These are phyloP conservation scores for Drosophila mauritiana DNA, from an alignment of 1,140 invertebrate species.

Conservation along the genomic window DNA sequence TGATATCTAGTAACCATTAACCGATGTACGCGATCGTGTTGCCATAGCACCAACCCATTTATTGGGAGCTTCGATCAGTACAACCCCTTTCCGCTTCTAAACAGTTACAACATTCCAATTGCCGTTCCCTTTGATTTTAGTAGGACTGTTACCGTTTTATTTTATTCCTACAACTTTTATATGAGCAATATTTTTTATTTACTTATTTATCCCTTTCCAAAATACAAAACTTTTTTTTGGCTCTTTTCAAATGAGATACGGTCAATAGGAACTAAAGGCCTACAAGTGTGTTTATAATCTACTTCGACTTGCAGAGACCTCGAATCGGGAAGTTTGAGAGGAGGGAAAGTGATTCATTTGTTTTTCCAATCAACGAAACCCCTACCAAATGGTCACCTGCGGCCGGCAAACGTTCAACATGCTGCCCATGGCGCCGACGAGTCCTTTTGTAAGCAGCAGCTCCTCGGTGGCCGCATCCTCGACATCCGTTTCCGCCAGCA, in stretches of 20 bases:
- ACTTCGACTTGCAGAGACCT: slow-evolving; percentile 28
- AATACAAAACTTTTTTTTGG: too few species aligned
- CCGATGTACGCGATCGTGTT: slow-evolving; percentile 22
- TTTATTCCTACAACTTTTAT: too few species aligned
- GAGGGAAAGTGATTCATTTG: slow-evolving; percentile 6
- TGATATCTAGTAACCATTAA: slow-evolving; percentile 32
- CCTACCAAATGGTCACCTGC: slow-evolving; percentile 83
- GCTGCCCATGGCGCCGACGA: slow-evolving; percentile 84
- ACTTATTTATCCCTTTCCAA: too few species aligned
- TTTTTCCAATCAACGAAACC: slow-evolving; percentile 19
- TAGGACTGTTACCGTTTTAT: too few species aligned
- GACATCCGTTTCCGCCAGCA: slow-evolving; percentile 23
- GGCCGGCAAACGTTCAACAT: slow-evolving; percentile 80
- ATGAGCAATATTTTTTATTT: too few species aligned
- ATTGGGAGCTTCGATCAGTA: not conserved
- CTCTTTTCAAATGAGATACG: too few species aligned
- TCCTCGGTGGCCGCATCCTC: slow-evolving; percentile 44
- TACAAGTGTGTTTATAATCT: not conserved
- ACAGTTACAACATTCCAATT: not conserved
- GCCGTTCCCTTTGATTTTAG: not conserved
- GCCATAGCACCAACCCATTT: not conserved
- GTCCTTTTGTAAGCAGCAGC: slow-evolving; percentile 71
- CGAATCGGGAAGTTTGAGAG: slow-evolving; percentile 8
- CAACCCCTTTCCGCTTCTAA: not conserved
- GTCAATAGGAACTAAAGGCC: not conserved